Percentiles rank a stretch among this genome's conserved stretches.
These are phyloP conservation scores for Cervus canadensis DNA, from an alignment of 2,113 vertebrate genomes.

Conservation along the genomic window DNA sequence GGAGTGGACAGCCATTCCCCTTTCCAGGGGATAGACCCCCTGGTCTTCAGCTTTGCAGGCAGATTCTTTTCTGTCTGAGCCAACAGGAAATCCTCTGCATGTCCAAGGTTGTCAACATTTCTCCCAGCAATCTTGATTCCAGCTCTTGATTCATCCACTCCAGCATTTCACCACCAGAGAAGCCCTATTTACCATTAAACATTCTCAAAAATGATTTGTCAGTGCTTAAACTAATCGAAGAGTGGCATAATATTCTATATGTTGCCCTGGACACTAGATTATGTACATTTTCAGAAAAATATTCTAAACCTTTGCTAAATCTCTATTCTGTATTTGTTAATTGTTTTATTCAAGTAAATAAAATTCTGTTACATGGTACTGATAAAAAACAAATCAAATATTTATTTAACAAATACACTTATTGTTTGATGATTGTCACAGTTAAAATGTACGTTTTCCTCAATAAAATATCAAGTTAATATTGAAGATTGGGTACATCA, in stretches of 20 bases:
- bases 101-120: accelerated
- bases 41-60: neutral
- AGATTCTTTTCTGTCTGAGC: neutral
- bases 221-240: neutral
- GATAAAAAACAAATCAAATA: neutral
- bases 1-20: neutral
- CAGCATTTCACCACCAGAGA: neutral
- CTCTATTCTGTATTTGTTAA: neutral
- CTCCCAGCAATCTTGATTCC: neutral
- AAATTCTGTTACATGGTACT: neutral
- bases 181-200: neutral
- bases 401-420: neutral
- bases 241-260: neutral
- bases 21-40: neutral
- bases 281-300: neutral
- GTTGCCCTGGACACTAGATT: neutral
- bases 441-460: neutral
- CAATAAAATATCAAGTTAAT: neutral
- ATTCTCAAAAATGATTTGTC: neutral
- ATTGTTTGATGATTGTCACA: neutral
- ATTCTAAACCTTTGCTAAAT: neutral
- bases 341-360: neutral
- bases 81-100: neutral
- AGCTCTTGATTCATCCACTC: neutral
- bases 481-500: neutral